Conservation (phyloP, 2,797 vertebrate genomes). For the Simalia tracyae region DNA sequence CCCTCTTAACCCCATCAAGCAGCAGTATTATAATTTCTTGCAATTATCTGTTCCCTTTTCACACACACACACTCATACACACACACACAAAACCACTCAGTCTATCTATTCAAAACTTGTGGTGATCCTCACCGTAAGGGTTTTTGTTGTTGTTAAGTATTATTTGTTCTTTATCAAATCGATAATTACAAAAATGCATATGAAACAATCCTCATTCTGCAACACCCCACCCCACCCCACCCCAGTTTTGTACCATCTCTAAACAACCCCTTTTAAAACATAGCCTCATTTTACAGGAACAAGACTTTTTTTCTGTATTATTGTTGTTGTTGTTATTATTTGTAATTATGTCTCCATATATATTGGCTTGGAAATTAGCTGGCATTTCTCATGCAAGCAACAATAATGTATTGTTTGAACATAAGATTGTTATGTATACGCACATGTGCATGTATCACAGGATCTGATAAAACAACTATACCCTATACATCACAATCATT, state of each 20-base stretch:
- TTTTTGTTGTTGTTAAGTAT: too few relatives aligned
- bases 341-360: background rate
- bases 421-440: background rate
- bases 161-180: too few relatives aligned
- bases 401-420: background rate
- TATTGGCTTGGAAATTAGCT: background rate
- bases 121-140: background rate
- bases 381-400: background rate
- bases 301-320: background rate
- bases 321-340: too few relatives aligned
- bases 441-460: background rate
- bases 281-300: background rate
- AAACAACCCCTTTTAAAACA: background rate
- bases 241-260: background rate
- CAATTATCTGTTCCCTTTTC: background rate
- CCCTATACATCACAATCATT: constrained; percentile 17
- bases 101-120: background rate
- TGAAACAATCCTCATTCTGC: background rate
- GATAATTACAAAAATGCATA: too few relatives aligned
- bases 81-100: background rate
- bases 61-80: background rate
- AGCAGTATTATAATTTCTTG: background rate
- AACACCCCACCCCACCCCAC: background rate
- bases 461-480: background rate
- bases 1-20: background rate